phyloP scores from a whole-genome alignment of 2,113 vertebrate species.

The Perca fluviatilis region DNA sequence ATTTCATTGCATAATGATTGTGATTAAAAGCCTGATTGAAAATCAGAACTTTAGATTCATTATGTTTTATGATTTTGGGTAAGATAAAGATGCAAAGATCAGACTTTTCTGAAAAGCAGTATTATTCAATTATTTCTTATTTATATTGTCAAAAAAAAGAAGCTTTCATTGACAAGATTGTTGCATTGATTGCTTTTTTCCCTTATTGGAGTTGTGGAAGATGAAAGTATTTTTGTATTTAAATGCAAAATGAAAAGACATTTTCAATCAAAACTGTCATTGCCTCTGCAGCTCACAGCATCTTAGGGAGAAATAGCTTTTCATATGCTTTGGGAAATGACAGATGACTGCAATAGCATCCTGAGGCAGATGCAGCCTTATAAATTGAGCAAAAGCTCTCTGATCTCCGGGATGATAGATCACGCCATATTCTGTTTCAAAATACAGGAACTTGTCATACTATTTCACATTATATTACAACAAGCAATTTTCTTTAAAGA shows the following conservation, averaged over 20 bases:
- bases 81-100: not conserved
- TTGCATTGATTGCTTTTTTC: constrained; percentile 25
- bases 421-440: constrained; percentile 32
- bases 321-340: constrained; percentile 53
- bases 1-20: constrained; percentile 32
- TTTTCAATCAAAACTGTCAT: constrained; percentile 34
- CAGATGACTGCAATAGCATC: constrained; percentile 51
- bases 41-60: not conserved
- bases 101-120: constrained; percentile 3
- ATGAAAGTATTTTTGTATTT: constrained; percentile 38
- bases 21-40: constrained; percentile 46
- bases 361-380: constrained; percentile 49
- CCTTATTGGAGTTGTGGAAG: constrained; percentile 4
- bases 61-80: not conserved
- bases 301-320: constrained; percentile 46
- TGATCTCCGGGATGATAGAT: constrained; percentile 60
- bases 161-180: not conserved
- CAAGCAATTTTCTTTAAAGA: constrained; percentile 39
- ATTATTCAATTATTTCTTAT: not conserved
- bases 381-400: constrained; percentile 59
- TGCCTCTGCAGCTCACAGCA: constrained; percentile 26
- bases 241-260: constrained; percentile 35
- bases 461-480: constrained; percentile 42
- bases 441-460: constrained; percentile 20
- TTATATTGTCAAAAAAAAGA: constrained; percentile 10